Evolutionary conservation across 2,797 vertebrate species (phyloP), one percentile per base, ranked within the genome.

Genomic region (Macrochelys suwanniensis): DNA sequence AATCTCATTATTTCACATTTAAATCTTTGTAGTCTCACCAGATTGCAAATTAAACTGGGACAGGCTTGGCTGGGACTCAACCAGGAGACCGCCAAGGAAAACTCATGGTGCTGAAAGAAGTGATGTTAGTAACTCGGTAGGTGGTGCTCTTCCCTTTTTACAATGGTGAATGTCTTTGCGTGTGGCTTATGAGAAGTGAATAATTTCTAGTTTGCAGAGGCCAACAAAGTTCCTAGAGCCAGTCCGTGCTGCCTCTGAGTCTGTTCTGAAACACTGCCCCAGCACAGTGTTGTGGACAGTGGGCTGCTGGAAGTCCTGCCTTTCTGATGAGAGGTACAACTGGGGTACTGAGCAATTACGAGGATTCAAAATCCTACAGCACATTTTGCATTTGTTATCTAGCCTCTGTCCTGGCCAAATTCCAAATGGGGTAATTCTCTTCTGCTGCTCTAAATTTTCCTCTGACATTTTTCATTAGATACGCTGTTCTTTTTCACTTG

Each of bases 401-500:
- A 31, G 45, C 45, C 74, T 77, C 47, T 47, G 45, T 31, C 26
- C 26, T 77, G 74, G 74, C 74, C 12, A 77, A 31, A 47, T 77
- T 49, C 45, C 45, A 77, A 77, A 47, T 65, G 84, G 13, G 21
- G 53, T 33, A 81, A 53, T 42, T 78, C 56, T 17, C 49, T 5
- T 77, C 45, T 33, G 42, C 77, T 54, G 23, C 3, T 13, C 61
- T 56, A 68, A 42, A 53, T 89, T 59, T 71, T 79, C 61, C 85
- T 51, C 16, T 76, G n/a, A 28, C 56, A 11, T 15, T 88, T 88
- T 85, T 76, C 89, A n/a, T 86, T 71, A 42, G 37, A 5, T 71
- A 25, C 10, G 19, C n/a, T 42, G 37, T 23, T 42, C 68, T 71
- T 42, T 90, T 50, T 89, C 11, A 25, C 5, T 74, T 23, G 5